Base-by-base conservation (phyloP, 2,113 vertebrate species). In the Sprattus sprattus region DNA sequence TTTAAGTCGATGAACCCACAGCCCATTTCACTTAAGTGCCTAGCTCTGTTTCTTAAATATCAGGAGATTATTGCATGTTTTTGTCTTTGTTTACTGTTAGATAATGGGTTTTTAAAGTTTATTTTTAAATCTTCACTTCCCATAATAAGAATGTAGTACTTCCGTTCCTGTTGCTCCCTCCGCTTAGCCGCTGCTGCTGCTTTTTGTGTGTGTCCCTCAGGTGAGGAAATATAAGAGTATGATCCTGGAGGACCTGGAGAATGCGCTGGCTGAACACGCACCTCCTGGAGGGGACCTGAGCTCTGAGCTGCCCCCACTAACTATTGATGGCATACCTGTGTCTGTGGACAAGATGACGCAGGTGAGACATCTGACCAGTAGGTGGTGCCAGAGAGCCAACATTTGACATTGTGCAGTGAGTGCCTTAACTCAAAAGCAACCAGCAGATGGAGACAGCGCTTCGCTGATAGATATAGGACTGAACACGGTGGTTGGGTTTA, bases 261-360 rank as follows among this genome's bases (percentile, higher is more conserved):
- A 97, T 0, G 98, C 98, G 0, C 91, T 99, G 83, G 97, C 98
- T 0, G 98, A 99, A 86, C 98, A 99, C 3, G 98, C 98, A 10
- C 98, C 98, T 7, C 92, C 97, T 0, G 96, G 97, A 22, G 97
- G 97, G 82, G 98, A 99, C 86, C 93, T 99, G 86, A 96, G 96
- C 92, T 99, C 98, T 0, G 98, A 99, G 90, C 93, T 99, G 86
- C 98, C 98, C 0, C 98, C 98, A 2, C 96, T 99, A 84, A 99
- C 98, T 88, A 99, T 99, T 0, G 98, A 99, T 0, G 98, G 98
- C 90, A 99, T 99, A 92, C 98, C 98, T 0, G 98, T 99, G 81
- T 99, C 98, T 0, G 98, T 99, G 94, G 98, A 99, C 94, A 99
- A 99, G 92, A 99, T 99, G 98, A 99, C 98, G 87, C 98, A 99